These are phyloP conservation scores for Piezodorus guildinii DNA, from an alignment of 1,140 invertebrate genomes.

Conservation along the genomic window DNA sequence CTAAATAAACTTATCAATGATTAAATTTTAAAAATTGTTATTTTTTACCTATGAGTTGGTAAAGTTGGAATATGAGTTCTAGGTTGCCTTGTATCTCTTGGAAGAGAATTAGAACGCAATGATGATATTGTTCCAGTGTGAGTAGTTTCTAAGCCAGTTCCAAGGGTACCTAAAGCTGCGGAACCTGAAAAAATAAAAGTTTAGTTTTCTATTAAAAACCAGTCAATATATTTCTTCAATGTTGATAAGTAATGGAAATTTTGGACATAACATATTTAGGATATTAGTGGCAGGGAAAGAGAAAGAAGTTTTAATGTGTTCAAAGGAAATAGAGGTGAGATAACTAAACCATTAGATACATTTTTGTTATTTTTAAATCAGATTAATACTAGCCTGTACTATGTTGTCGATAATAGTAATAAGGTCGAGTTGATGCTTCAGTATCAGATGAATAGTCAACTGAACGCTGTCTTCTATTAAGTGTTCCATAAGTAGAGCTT, in stretches of 20 bases:
- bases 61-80: conserved; percentile 30
- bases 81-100: conserved; percentile 53
- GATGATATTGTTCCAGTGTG: conserved; percentile 6
- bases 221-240: no score
- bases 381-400: conserved; percentile 13
- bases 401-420: conserved; percentile 57
- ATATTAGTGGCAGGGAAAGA: no score
- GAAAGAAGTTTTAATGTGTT: no score
- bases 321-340: no score
- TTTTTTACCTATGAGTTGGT: conserved; percentile 33
- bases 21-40: no score
- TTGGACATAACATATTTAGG: no score
- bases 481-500: conserved; percentile 35
- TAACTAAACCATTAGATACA: no score
- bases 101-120: conserved; percentile 51
- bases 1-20: no score
- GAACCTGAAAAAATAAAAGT: background rate
- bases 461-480: conserved; percentile 55
- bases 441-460: conserved; percentile 89
- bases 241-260: no score
- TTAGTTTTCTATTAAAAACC: no score
- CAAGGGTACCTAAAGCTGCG: background rate
- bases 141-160: conserved; percentile 7
- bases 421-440: conserved; percentile 69
- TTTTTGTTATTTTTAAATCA: background rate